Conservation (phyloP, 2,113 vertebrate genomes). For the Lanius ludovicianus region DNA sequence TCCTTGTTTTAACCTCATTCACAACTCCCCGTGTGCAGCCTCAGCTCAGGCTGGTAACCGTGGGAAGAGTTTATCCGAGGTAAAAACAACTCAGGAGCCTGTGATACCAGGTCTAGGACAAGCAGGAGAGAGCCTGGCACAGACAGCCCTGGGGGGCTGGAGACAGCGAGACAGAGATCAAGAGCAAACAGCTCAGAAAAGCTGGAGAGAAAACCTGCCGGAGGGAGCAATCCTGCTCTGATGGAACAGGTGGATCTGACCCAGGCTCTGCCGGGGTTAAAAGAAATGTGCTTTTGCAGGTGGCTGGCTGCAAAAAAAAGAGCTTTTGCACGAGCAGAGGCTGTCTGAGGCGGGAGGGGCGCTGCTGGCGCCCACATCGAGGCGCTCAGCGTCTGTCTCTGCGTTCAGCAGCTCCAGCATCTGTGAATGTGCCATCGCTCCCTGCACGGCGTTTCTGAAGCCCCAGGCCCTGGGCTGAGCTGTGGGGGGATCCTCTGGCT, state of each 20-base stretch:
- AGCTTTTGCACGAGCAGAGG: neutral
- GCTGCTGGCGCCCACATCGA: neutral
- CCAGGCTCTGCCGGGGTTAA: neutral
- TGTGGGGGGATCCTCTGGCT: neutral
- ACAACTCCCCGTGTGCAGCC: neutral
- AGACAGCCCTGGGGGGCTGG: slow-evolving; percentile 14
- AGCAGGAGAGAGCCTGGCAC: neutral
- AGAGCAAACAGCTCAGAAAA: neutral
- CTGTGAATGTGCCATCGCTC: neutral
- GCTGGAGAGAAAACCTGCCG: neutral
- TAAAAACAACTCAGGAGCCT: neutral
- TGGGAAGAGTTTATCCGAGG: neutral
- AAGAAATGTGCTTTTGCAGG: neutral
- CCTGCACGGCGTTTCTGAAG: neutral
- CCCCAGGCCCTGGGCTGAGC: neutral
- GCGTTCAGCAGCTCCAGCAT: accelerated
- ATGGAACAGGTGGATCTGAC: neutral
- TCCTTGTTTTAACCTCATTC: neutral
- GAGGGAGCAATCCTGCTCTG: neutral
- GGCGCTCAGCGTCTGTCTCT: neutral
- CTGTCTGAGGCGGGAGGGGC: neutral
- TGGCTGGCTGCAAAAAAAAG: neutral
- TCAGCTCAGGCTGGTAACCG: neutral
- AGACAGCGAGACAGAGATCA: neutral
- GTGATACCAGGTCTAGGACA: neutral